Base-by-base conservation (phyloP, 2,113 vertebrate species). In the Cacatua alba region DNA sequence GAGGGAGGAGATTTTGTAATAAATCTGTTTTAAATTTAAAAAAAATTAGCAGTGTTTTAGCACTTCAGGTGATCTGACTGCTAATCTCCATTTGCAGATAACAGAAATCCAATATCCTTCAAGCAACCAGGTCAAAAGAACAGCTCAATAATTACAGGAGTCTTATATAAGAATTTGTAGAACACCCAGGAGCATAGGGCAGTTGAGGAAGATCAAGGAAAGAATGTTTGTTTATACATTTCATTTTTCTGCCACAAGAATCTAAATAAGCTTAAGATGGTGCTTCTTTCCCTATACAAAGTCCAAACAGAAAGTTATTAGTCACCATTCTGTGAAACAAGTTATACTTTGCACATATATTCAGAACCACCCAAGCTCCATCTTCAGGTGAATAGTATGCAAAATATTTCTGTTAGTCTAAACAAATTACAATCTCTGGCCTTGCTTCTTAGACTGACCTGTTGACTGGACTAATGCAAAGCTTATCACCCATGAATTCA, bases 221-320 rank as follows among this genome's bases (percentile, higher is more conserved):
- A 89, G 55, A 57, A 92, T 93, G 90, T 97, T 98, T 97, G 90
- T 97, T 98, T 96, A 95, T 95, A 94, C 93, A 98, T 97, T 97
- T 98, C 46, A 86, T 91, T 97, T 97, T 85, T 98, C 83, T 97
- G 90, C 89, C 89, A 91, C 24, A 93, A 88, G 96, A 97, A 97
- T 97, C 92, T 93, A 93, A 97, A 96, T 95, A 96, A 93, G 41
- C 52, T 94, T 74, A 71, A 86, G 15, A 79, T 37, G 21, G 28
- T n/a, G 3, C 18, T 62, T 90, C 86, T 74, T 82, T 24, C 10
- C 26, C 29, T 48, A 5, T 37, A 37, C 44, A 86, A 95, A 93
- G 60, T 62, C 44, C 53, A 65, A 93, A 94, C 26, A 81, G 29
- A 91, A 74, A 68, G 81, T 87, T 92, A 94, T 82, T 95, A 93